Percentiles rank a stretch among this genome's conserved stretches.
These are phyloP conservation scores for Athene cunicularia DNA, from an alignment of 2,113 vertebrate genomes.

Conservation along the genomic window DNA sequence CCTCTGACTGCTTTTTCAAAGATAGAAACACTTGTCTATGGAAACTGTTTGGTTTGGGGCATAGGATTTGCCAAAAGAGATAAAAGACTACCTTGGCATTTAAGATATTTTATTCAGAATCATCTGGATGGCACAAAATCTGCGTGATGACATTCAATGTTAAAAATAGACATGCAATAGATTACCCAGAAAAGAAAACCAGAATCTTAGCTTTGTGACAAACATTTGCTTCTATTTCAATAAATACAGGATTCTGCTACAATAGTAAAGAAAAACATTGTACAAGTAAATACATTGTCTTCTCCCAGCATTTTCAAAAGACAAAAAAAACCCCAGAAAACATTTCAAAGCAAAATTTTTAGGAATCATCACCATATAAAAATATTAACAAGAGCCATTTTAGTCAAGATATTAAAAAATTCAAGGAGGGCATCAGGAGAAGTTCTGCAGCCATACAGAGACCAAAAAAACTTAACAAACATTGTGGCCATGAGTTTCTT, in stretches of 20 bases:
- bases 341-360: neutral
- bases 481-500: neutral
- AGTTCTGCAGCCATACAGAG: neutral
- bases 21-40: neutral
- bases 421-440: neutral
- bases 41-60: neutral
- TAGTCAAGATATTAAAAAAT: neutral
- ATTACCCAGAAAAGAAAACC: neutral
- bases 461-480: neutral
- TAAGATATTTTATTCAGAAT: neutral
- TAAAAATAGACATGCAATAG: neutral
- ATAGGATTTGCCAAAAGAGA: neutral
- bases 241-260: neutral
- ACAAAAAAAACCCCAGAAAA: neutral
- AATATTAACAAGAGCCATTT: neutral
- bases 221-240: neutral
- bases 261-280: neutral
- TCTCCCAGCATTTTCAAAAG: neutral
- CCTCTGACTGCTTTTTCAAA: neutral
- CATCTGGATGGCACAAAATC: neutral
- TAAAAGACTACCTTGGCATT: neutral
- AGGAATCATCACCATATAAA: neutral
- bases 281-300: neutral
- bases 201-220: neutral
- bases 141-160: neutral